A percentile compares a stretch with the other conserved stretches of the same genome.
These are phyloP conservation scores for Argyrosomus japonicus DNA, from an alignment of 2,113 vertebrate species.

Conservation along the genomic window DNA sequence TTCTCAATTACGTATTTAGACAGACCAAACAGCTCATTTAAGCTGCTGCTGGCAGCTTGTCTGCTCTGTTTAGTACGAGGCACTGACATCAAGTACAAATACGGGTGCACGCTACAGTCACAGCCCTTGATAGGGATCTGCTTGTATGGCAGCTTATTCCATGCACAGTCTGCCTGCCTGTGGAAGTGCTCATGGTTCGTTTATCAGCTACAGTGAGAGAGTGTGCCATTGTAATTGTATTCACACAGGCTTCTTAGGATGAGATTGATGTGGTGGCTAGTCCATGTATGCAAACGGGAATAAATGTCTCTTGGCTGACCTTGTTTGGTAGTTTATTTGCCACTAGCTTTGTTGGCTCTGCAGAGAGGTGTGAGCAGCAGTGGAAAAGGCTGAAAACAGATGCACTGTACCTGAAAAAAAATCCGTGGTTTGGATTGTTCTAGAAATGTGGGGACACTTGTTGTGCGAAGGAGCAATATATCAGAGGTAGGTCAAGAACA, in stretches of 20 bases:
- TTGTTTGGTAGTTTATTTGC: slow-evolving; percentile 66
- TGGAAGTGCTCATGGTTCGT: slow-evolving; percentile 51
- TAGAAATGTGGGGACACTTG: background rate
- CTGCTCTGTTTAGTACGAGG: slow-evolving; percentile 45
- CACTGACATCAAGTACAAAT: slow-evolving; percentile 22
- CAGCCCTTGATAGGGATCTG: slow-evolving; percentile 57
- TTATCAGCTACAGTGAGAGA: slow-evolving; percentile 52
- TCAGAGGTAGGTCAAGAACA: slow-evolving; percentile 40
- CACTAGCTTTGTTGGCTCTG: slow-evolving; percentile 29
- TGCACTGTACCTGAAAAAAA: slow-evolving; percentile 22
- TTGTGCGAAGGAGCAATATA: slow-evolving; percentile 15
- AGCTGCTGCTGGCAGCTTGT: slow-evolving; percentile 57
- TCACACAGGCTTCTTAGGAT: slow-evolving; percentile 50
- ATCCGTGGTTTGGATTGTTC: background rate
- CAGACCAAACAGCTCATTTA: slow-evolving; percentile 63
- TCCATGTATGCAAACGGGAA: slow-evolving; percentile 42
- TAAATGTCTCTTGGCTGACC: slow-evolving; percentile 65
- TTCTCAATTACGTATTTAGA: slow-evolving; percentile 57
- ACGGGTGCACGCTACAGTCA: background rate
- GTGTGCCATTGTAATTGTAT: slow-evolving; percentile 48
- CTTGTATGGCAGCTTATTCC: slow-evolving; percentile 48
- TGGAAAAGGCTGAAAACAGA: background rate
- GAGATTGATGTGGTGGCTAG: slow-evolving; percentile 62
- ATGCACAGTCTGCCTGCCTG: slow-evolving; percentile 18
- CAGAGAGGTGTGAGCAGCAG: background rate